phyloP scores from a whole-genome alignment of 1,140 invertebrate genomes.

The Microplitis mediator region DNA sequence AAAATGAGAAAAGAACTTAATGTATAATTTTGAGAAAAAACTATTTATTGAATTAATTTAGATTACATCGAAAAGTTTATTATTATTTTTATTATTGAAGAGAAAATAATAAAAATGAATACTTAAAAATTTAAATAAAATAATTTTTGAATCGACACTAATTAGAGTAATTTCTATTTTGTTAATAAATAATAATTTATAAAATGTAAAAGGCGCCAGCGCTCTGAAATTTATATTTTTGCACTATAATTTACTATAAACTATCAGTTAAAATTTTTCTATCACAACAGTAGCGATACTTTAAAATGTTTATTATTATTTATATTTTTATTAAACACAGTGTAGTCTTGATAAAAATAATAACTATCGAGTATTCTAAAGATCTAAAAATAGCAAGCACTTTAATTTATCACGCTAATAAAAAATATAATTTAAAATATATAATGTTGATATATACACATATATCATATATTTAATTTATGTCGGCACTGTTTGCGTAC shows the following conservation, averaged over 20 bases:
- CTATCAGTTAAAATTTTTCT: constrained; percentile 15
- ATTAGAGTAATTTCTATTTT: not conserved
- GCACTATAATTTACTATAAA: constrained; percentile 7
- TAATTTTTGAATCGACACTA: too few species aligned
- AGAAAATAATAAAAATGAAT: too few species aligned
- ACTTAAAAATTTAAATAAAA: too few species aligned
- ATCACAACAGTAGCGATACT: constrained; percentile 12
- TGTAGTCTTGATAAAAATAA: not conserved
- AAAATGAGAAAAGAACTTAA: too few species aligned
- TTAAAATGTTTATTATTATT: not conserved
- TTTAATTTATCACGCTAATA: too few species aligned
- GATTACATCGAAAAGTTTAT: too few species aligned
- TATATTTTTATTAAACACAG: too few species aligned
- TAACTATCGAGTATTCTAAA: not conserved
- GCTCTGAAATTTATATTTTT: constrained; percentile 21
- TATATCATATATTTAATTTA: not conserved
- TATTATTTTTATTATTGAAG: too few species aligned
- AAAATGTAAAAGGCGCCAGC: constrained; percentile 28
- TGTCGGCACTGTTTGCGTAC: constrained; percentile 1
- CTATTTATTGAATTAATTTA: too few species aligned
- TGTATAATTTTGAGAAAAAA: too few species aligned
- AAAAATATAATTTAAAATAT: too few species aligned
- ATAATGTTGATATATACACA: too few species aligned
- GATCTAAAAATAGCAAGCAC: not conserved
- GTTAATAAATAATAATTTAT: constrained; percentile 21